Base-by-base conservation (phyloP, 2,113 vertebrate species). In the Phylloscopus trochiloides region DNA sequence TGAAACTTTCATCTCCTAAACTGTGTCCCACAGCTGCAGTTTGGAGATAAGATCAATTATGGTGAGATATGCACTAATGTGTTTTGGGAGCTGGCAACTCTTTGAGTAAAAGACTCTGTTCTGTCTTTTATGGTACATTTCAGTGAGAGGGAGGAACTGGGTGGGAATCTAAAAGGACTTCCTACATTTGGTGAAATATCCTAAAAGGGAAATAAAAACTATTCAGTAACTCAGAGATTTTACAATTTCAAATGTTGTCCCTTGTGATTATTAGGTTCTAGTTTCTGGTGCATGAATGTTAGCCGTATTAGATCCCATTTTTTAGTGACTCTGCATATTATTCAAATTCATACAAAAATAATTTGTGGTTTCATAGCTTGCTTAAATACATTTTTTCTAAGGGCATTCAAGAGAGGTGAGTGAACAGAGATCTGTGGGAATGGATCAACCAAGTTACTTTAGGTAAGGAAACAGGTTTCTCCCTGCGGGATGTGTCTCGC, bases 31-130 rank as follows among this genome's bases (percentile, higher is more conserved):
- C 45, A 83, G 74, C 94, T 95, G 92, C 59, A 83, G 42, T 72
- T 93, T 74, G 51, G 89, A 95, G 94, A 94, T 90, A 94, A 88
- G 92, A 94, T 92, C 81, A 77, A 9, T 86, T 96, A 70, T 58
- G 43, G 75, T 55, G 85, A 90, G 85, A 88, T 66, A 74, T 7
- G 21, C n/a, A 25, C 43, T 86, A 88, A 91, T 82, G 66, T 94
- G 88, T 92, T 89, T 89, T 80, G 59, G 78, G 85, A 88, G 42
- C 72, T 93, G 85, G 58, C 62, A 92, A 18, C 74, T 88, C 51
- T 40, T 66, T 20, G 26, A 92, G 36, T 78, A 57, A 71, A 84
- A 92, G 32, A 65, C 24, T 92, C 57, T 62, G 32, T 76, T 92
- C 67, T 70, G 29, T 82, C 34, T 76, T 42, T 61, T 75, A 45